Percentiles rank a stretch among this genome's conserved stretches.
Evolutionary conservation across 64 coral and sea anemone genomes (phyloP).

Genomic region (Montipora sp.): DNA sequence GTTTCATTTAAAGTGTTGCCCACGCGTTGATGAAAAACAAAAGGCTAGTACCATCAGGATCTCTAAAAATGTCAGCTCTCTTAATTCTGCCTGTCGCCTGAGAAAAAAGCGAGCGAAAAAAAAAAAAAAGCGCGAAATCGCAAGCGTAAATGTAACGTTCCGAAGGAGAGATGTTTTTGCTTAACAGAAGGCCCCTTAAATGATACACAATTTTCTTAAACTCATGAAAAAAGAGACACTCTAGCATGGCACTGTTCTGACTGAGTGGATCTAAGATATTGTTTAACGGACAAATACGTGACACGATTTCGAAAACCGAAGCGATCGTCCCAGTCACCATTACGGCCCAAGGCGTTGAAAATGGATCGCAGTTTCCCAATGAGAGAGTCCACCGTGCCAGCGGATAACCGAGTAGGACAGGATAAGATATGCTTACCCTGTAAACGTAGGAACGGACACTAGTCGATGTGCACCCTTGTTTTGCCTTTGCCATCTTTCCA

Average conservation of each 20-base stretch:
- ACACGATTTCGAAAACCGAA: slow-evolving; percentile 4
- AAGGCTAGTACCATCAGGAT: background rate
- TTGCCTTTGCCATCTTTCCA: slow-evolving; percentile 67
- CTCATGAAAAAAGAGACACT: slow-evolving; percentile 18
- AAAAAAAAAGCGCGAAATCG: slow-evolving; percentile 12
- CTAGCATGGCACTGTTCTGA: slow-evolving; percentile 36
- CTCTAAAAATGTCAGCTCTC: slow-evolving; percentile 16
- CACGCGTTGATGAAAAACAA: too few relatives aligned
- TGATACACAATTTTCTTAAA: slow-evolving; percentile 9
- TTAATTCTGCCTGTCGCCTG: slow-evolving; percentile 51
- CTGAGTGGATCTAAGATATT: slow-evolving; percentile 22
- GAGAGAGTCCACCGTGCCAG: slow-evolving; percentile 36
- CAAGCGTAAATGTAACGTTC: slow-evolving; percentile 29
- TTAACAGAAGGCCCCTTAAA: slow-evolving; percentile 7
- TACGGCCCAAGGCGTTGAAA: slow-evolving; percentile 15
- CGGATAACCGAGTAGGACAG: slow-evolving; percentile 33
- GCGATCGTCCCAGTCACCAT: background rate
- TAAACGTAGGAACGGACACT: background rate
- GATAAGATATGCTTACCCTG: background rate
- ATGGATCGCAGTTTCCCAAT: background rate
- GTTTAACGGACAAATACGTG: background rate
- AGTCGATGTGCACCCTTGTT: slow-evolving; percentile 49
- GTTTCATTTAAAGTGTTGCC: too few relatives aligned
- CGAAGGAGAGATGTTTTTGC: background rate
- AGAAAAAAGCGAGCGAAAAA: slow-evolving; percentile 58